phyloP scores from a whole-genome alignment of 2,113 vertebrate genomes.

The Anoura caudifer region DNA sequence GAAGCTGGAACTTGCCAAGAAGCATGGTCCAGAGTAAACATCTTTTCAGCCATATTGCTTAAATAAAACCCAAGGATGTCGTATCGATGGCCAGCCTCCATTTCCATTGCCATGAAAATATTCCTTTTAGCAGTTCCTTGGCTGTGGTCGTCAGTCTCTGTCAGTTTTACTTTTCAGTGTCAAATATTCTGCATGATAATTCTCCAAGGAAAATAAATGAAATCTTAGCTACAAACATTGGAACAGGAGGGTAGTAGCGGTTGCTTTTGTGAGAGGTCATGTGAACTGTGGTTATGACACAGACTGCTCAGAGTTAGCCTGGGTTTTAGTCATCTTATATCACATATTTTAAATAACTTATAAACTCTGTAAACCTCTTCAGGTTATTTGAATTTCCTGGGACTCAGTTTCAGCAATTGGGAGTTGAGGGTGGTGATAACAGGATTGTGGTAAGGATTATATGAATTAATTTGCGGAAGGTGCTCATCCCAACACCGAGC shows the following conservation, averaged over 20 bases:
- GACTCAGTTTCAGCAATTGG: background rate
- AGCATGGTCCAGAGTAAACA: conserved; percentile 9
- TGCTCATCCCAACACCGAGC: background rate
- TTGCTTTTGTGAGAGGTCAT: background rate
- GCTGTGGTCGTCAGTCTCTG: background rate
- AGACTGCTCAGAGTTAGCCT: background rate
- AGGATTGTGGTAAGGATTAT: background rate
- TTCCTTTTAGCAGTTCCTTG: background rate
- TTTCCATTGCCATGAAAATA: background rate
- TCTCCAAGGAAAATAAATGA: background rate
- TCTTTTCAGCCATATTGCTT: conserved; percentile 36
- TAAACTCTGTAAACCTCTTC: background rate
- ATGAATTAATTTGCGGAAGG: background rate
- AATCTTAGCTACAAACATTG: background rate
- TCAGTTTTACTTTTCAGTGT: background rate
- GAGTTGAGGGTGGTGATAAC: no score
- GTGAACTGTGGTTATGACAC: background rate
- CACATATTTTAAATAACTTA: background rate
- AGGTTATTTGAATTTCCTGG: background rate
- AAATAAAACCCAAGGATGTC: conserved; percentile 10
- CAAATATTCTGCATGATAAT: background rate
- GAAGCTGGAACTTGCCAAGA: conserved; percentile 16
- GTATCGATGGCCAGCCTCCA: background rate
- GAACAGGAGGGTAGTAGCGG: background rate
- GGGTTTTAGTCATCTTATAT: background rate